Evolutionary conservation across 2,888 invertebrate genomes (phyloP).

Genomic region (Aradus depressus): DNA sequence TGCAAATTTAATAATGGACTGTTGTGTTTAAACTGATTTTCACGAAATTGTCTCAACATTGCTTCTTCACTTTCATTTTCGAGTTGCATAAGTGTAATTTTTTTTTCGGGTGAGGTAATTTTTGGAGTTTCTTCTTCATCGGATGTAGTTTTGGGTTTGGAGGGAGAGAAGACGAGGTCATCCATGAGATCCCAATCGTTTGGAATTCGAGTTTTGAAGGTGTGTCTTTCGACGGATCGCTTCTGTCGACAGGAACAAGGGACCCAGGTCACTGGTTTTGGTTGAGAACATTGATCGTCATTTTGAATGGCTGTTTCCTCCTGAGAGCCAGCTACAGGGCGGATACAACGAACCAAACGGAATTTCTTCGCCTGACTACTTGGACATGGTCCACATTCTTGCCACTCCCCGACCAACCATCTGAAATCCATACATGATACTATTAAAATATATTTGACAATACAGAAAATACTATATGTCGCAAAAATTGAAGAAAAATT

Average conservation of each 20-base stretch:
- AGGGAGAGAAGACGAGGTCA: no score
- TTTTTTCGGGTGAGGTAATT: conserved; percentile 2
- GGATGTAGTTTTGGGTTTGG: neutral
- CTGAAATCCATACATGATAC: conserved; percentile 1
- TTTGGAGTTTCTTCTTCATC: neutral
- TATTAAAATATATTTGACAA: no score
- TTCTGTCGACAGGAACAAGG: neutral
- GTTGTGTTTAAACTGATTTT: conserved; percentile 12
- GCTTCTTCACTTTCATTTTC: conserved; percentile 17
- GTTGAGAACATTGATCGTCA: neutral
- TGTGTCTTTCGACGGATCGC: conserved; percentile 3
- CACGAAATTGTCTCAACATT: conserved; percentile 12
- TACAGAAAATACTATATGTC: neutral
- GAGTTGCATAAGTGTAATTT: conserved; percentile 16
- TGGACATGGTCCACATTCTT: conserved; percentile 18
- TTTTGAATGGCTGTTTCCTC: conserved; percentile 1
- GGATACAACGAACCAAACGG: conserved; percentile 6
- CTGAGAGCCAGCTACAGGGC: conserved; percentile 2
- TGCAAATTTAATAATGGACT: conserved; percentile 4
- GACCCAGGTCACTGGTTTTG: neutral
- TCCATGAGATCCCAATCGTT: neutral
- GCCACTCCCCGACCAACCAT: conserved; percentile 16
- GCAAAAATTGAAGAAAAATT: no score
- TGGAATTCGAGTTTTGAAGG: neutral
- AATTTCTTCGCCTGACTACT: conserved; percentile 10